Conservation (phyloP, 2,888 invertebrate genomes). For the Spisula subtruncata region DNA sequence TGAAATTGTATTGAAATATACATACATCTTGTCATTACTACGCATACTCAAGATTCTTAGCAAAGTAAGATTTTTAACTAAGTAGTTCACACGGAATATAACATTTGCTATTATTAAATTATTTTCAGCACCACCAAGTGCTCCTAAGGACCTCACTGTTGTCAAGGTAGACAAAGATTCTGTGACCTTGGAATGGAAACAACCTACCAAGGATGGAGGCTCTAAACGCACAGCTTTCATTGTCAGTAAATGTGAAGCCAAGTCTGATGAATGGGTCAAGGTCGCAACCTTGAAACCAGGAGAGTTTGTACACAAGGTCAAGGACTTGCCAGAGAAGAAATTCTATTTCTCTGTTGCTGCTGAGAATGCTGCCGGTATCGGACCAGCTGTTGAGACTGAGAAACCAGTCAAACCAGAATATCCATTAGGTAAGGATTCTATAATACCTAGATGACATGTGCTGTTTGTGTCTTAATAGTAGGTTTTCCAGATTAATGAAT, state of each 20-base stretch:
- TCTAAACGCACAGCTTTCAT: slow-evolving; percentile 83
- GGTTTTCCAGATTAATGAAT: too few species aligned
- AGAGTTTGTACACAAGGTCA: slow-evolving; percentile 80
- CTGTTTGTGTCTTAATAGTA: too few species aligned
- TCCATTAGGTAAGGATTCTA: slow-evolving; percentile 89
- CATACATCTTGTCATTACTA: too few species aligned
- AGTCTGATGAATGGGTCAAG: slow-evolving; percentile 80
- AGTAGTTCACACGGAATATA: not conserved
- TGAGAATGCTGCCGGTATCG: slow-evolving; percentile 84
- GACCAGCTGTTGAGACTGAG: slow-evolving; percentile 80
- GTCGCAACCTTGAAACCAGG: slow-evolving; percentile 78
- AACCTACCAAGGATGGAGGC: slow-evolving; percentile 84
- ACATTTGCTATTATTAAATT: not conserved
- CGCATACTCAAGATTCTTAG: not conserved
- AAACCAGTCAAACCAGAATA: slow-evolving; percentile 78
- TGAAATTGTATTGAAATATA: too few species aligned
- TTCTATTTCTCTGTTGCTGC: slow-evolving; percentile 87
- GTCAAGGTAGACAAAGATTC: slow-evolving; percentile 81
- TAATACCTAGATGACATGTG: too few species aligned
- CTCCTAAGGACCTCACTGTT: slow-evolving; percentile 81
- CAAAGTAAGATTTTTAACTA: too few species aligned
- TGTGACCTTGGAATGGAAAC: slow-evolving; percentile 84
- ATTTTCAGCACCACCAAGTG: slow-evolving; percentile 77
- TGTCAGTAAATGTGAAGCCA: slow-evolving; percentile 75
- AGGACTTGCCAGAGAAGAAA: slow-evolving; percentile 81